A percentile compares a stretch with the other conserved stretches of the same genome.
Conservation (phyloP, 1,140 invertebrate genomes). For the Drosophila hydei region DNA sequence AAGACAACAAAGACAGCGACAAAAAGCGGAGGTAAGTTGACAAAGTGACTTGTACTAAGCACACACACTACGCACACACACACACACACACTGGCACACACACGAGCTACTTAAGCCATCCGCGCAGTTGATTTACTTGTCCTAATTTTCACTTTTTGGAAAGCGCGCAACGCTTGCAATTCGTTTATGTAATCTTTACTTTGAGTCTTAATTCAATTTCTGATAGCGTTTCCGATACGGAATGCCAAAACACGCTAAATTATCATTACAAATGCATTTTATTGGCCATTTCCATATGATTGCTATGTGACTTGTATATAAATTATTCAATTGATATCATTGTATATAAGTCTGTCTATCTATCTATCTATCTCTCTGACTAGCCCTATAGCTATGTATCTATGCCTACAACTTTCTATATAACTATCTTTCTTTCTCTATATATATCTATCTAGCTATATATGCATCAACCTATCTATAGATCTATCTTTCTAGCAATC, state of each 20-base stretch:
- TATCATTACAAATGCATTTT: constrained; percentile 10
- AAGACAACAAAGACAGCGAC: constrained; percentile 27
- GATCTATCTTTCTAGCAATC: too few species aligned
- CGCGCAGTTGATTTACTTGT: constrained; percentile 46
- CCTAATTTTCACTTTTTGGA: constrained; percentile 65
- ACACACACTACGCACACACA: constrained; percentile 12
- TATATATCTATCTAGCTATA: too few species aligned
- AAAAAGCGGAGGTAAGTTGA: constrained; percentile 64
- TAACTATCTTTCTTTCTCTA: too few species aligned
- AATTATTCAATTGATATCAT: too few species aligned
- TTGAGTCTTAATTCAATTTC: constrained; percentile 16
- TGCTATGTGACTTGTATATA: not conserved
- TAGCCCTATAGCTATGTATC: too few species aligned
- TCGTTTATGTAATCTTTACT: constrained; percentile 36
- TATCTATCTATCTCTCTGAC: too few species aligned
- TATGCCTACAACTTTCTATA: too few species aligned
- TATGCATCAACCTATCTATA: too few species aligned
- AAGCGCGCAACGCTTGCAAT: constrained; percentile 39
- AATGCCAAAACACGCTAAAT: not conserved
- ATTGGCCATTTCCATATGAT: constrained; percentile 6
- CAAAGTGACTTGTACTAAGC: constrained; percentile 21
- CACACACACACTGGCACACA: not conserved
- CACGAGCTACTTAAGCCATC: not conserved
- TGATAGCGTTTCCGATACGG: constrained; percentile 4
- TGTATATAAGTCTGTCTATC: too few species aligned